These are phyloP conservation scores for Falco naumanni DNA, from an alignment of 2,797 vertebrate genomes.

Conservation along the genomic window DNA sequence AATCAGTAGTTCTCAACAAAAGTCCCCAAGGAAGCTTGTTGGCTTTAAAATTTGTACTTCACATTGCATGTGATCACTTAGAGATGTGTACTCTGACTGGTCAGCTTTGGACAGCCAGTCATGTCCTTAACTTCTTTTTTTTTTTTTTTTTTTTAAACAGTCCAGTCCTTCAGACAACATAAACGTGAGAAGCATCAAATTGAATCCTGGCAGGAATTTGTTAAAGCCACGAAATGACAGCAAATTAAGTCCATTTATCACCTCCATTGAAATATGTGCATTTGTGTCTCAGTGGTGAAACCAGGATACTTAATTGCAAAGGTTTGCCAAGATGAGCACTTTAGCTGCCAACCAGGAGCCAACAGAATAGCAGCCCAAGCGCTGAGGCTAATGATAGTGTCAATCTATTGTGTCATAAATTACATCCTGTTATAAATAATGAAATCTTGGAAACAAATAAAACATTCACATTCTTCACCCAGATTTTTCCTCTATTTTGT, in stretches of 20 bases:
- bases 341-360: neutral
- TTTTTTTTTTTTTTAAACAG: neutral
- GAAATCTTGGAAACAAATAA: conserved; percentile 45
- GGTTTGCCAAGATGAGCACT: neutral
- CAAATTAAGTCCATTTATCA: neutral
- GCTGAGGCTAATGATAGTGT: conserved; percentile 21
- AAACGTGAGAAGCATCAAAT: neutral
- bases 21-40: neutral
- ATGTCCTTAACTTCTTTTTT: neutral
- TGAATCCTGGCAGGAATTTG: neutral
- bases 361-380: neutral
- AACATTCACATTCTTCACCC: neutral
- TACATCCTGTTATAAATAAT: conserved; percentile 62
- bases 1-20: neutral
- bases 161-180: neutral
- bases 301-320: conserved; percentile 26
- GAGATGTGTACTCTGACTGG: neutral
- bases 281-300: neutral
- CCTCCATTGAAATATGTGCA: neutral
- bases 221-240: neutral
- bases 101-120: neutral
- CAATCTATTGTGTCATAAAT: conserved; percentile 55
- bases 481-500: conserved; percentile 28
- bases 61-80: neutral
- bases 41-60: neutral